Percentiles rank a stretch among this genome's conserved stretches.
Conservation (phyloP, 2,888 invertebrate genomes). For the Drosophila nigricruria region DNA sequence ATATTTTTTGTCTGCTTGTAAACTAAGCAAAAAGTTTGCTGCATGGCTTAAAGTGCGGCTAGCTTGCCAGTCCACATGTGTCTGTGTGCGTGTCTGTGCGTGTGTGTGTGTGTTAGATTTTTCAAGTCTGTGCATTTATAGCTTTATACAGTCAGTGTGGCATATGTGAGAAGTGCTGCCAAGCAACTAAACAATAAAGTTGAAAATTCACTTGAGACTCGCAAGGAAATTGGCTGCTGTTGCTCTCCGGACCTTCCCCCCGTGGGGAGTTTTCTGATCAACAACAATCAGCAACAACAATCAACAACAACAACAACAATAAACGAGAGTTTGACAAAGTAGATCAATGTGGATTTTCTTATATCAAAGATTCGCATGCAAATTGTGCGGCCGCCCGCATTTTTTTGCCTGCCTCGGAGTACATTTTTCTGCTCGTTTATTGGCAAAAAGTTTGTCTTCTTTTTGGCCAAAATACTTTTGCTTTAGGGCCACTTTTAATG, state of each 20-base stretch:
- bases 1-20: constrained; percentile 30
- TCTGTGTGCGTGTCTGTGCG: neutral
- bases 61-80: constrained; percentile 26
- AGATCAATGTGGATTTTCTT: constrained; percentile 54
- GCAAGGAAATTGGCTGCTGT: constrained; percentile 51
- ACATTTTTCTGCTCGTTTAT: constrained; percentile 33
- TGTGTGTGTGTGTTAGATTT: constrained; percentile 3
- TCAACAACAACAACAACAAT: constrained; percentile 15
- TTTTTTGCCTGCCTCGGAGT: constrained; percentile 14
- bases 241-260: constrained; percentile 25
- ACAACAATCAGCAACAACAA: constrained; percentile 23
- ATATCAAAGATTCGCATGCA: constrained; percentile 50
- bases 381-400: constrained; percentile 52
- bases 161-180: constrained; percentile 48
- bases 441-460: constrained; percentile 30
- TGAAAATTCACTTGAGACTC: constrained; percentile 67
- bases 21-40: constrained; percentile 64
- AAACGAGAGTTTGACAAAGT: constrained; percentile 56
- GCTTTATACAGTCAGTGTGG: constrained; percentile 30
- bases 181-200: constrained; percentile 74
- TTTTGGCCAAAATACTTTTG: constrained; percentile 15
- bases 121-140: constrained; percentile 52
- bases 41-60: constrained; percentile 68
- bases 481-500: constrained; percentile 35
- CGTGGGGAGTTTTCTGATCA: constrained; percentile 49